Evolutionary conservation across 2,888 invertebrate species (phyloP), one percentile per base, ranked within the genome.

Genomic region (Scelioninae gen. 1): DNA sequence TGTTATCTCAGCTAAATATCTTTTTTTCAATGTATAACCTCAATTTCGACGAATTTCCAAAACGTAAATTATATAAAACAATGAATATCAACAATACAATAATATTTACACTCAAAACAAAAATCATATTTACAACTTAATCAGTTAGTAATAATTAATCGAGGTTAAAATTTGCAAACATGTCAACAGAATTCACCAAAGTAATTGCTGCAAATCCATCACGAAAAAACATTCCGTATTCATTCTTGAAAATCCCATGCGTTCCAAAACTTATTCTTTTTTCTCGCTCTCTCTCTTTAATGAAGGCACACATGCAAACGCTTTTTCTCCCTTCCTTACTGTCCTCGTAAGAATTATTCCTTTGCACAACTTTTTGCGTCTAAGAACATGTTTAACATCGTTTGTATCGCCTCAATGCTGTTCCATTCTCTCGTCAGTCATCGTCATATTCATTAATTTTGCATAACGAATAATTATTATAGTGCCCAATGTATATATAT

Each of bases 391-490:
- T 68, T 15, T 16, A 40, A 58, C 65, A 43, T 23, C 31, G 53
- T 75, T 40, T 51, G 32, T 16, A 32, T 47, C 69, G 69, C 58
- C n/a, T 45, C 29, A 43, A 38, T 51, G 38, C 51, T 23, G 15
- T 43, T 72, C 43, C 77, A 62, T 62, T 69, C 68, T 74, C 49
- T 56, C 66, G 40, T 62, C 84, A 71, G 58, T 76, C 84, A 72
- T 82, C 65, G 56, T 75, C 74, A 49, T 81, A 82, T 77, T 83
- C 78, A 66, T 40, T 68, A 82, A 83, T 85, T 85, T 81, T 63
- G 65, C 53, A 81, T 84, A 85, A 85, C 77, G 76, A 83, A 82
- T 81, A 81, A 82, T 74, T 77, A 76, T 76, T 47, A 56, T 82
- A 82, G 76, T 76, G 72, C 66, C 76, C 77, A 68, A 82, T 82